A percentile compares a stretch with the other conserved stretches of the same genome.
Evolutionary conservation across 2,888 invertebrate genomes (phyloP).

Genomic region (Lacanobia oleracea): DNA sequence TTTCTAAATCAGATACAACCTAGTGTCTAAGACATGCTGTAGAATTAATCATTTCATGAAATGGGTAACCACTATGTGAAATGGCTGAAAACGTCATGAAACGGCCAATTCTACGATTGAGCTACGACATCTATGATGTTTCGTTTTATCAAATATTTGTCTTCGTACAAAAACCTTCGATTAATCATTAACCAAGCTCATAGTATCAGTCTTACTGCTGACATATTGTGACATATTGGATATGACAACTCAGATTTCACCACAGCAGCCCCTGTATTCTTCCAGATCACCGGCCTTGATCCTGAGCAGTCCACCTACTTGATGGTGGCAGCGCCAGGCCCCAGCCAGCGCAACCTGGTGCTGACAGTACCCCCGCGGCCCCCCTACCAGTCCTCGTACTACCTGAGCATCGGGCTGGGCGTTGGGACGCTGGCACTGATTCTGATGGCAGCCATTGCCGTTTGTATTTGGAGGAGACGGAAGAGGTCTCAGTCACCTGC

Average conservation of each 20-base stretch:
- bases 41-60: no score
- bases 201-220: no score
- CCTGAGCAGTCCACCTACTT: slow-evolving; percentile 77
- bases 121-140: no score
- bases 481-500: slow-evolving; percentile 75
- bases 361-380: slow-evolving; percentile 78
- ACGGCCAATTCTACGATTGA: no score
- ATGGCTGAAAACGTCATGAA: no score
- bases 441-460: slow-evolving; percentile 80
- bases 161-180: no score
- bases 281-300: slow-evolving; percentile 77
- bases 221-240: no score
- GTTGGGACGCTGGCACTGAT: slow-evolving; percentile 82
- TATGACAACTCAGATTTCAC: neutral
- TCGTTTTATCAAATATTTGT: no score
- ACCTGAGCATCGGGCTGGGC: slow-evolving; percentile 85
- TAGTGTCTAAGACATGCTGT: no score
- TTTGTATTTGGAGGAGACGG: slow-evolving; percentile 86
- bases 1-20: no score
- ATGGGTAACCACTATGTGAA: no score
- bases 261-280: neutral
- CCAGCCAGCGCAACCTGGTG: slow-evolving; percentile 70
- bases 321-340: slow-evolving; percentile 77
- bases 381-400: slow-evolving; percentile 61
- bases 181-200: no score